phyloP scores from a whole-genome alignment of 1,140 invertebrate genomes.

The Lucilia sericata region DNA sequence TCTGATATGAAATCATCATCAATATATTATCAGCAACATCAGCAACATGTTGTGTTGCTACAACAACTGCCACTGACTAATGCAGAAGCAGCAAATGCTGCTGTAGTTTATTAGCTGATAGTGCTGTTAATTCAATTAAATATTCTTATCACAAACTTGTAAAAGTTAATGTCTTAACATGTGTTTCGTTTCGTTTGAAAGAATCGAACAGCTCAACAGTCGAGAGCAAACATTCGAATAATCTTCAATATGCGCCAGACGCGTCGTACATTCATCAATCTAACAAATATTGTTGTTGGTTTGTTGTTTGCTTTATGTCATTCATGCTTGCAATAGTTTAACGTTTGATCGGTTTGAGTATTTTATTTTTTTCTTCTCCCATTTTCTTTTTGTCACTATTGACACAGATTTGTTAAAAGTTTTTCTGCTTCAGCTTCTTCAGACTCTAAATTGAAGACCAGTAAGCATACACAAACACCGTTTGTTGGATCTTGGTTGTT shows the following conservation, averaged over 20 bases:
- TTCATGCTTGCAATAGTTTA: neutral
- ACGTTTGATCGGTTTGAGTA: no score
- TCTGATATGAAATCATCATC: neutral
- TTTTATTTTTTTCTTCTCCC: neutral
- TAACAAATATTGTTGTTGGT: neutral
- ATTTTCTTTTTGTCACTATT: slow-evolving; percentile 14
- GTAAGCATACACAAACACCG: no score
- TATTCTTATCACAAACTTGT: slow-evolving; percentile 22
- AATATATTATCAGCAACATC: neutral
- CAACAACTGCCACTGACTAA: neutral
- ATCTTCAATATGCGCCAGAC: no score
- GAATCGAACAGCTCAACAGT: neutral
- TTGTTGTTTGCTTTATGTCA: neutral
- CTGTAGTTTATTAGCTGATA: neutral
- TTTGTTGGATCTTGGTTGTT: no score
- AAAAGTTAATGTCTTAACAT: slow-evolving; percentile 19
- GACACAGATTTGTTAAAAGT: neutral
- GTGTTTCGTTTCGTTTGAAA: neutral
- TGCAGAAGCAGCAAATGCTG: neutral
- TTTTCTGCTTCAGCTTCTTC: neutral
- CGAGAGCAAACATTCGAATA: no score
- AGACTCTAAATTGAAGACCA: neutral
- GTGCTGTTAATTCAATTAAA: slow-evolving; percentile 27
- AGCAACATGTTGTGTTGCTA: neutral
- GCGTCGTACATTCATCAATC: neutral